phyloP scores from a whole-genome alignment of 2,113 vertebrate species.

The Cnemophilus loriae region DNA sequence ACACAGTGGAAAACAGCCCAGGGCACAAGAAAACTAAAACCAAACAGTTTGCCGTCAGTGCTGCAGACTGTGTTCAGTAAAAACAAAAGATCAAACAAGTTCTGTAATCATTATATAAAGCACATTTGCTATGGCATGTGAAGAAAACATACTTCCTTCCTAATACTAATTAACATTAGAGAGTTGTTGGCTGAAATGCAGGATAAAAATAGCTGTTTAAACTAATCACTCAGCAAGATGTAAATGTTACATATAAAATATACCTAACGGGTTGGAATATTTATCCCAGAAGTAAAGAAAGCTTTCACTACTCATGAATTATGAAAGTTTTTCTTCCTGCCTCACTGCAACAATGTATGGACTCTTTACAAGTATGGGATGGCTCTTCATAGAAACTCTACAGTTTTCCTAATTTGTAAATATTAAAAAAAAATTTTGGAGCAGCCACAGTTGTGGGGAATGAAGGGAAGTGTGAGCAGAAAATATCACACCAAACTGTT shows the following conservation, averaged over 20 bases:
- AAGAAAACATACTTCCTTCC: constrained; percentile 66
- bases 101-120: constrained; percentile 53
- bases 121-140: constrained; percentile 59
- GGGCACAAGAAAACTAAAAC: constrained; percentile 72
- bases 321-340: constrained; percentile 47
- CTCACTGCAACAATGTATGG: not conserved
- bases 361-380: not conserved
- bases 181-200: constrained; percentile 31
- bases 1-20: constrained; percentile 69
- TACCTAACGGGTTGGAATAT: constrained; percentile 64
- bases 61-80: constrained; percentile 59
- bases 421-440: not conserved
- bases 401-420: not conserved
- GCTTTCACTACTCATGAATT: constrained; percentile 59
- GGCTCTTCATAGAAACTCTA: not conserved
- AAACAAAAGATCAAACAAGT: constrained; percentile 63
- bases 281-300: constrained; percentile 62
- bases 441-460: not conserved
- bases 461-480: not conserved
- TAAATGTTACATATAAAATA: constrained; percentile 61
- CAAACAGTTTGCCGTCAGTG: constrained; percentile 63
- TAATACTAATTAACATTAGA: constrained; percentile 62
- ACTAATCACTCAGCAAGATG: constrained; percentile 20
- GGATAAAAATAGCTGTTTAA: constrained; percentile 49
- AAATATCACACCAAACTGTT: not conserved